Evolutionary conservation across 2,888 invertebrate genomes (phyloP).

Genomic region (Liodrosophila aerea): DNA sequence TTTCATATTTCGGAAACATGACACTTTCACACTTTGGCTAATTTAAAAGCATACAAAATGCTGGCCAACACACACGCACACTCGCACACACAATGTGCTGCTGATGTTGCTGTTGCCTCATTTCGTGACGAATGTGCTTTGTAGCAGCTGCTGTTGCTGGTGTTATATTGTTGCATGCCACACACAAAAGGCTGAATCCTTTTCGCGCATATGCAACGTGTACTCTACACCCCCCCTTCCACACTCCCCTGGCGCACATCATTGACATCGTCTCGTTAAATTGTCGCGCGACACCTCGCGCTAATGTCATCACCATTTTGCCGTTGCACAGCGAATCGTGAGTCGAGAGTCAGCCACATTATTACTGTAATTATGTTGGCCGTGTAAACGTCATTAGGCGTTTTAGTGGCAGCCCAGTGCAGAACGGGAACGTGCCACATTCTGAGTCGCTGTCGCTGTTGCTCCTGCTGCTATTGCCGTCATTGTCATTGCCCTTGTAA

Average conservation of each 20-base stretch:
- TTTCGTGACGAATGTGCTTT: constrained; percentile 73
- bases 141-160: constrained; percentile 30
- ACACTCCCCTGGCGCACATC: background rate
- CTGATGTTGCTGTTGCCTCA: constrained; percentile 33
- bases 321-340: constrained; percentile 24
- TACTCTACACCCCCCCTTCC: too few species aligned
- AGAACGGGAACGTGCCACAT: constrained; percentile 40
- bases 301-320: constrained; percentile 71
- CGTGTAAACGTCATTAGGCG: constrained; percentile 77
- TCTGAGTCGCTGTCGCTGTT: constrained; percentile 12
- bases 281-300: constrained; percentile 76
- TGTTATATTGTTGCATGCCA: constrained; percentile 55
- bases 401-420: constrained; percentile 51
- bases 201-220: constrained; percentile 55
- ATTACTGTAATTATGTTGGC: constrained; percentile 76
- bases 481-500: constrained; percentile 34
- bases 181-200: constrained; percentile 54
- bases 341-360: constrained; percentile 62
- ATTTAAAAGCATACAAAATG: constrained; percentile 79
- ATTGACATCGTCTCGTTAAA: constrained; percentile 62
- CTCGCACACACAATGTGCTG: background rate
- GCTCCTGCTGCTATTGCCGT: constrained; percentile 13
- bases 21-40: constrained; percentile 80
- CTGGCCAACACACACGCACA: constrained; percentile 69
- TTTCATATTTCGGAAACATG: constrained; percentile 79